These are phyloP conservation scores for Anolis apletophallus DNA, from an alignment of 2,797 vertebrate genomes.

Conservation along the genomic window DNA sequence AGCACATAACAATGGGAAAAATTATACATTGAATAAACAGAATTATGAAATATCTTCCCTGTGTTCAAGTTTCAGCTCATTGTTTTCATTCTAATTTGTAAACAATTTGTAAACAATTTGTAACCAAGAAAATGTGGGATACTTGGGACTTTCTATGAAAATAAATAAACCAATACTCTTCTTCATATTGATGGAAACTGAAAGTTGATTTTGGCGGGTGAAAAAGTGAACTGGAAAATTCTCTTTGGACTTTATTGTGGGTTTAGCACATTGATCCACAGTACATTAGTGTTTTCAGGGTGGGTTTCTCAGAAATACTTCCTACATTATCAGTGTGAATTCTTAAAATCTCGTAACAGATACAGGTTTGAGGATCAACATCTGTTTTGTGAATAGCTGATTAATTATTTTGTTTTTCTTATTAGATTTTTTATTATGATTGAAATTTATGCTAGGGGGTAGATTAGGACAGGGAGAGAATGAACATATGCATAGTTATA, in stretches of 20 bases:
- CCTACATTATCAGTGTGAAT: not conserved
- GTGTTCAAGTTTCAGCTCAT: not conserved
- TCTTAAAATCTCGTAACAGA: not conserved
- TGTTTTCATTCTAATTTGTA: slow-evolving; percentile 18
- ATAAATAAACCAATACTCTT: slow-evolving; percentile 15
- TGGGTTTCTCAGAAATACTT: not conserved
- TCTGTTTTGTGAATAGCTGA: not conserved
- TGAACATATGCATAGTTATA: not conserved
- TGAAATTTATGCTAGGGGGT: not conserved
- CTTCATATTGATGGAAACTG: slow-evolving; percentile 19
- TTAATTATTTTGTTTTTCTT: not conserved
- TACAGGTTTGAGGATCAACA: not conserved
- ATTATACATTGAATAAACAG: not conserved
- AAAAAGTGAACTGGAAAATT: not conserved
- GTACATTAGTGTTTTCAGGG: slow-evolving; percentile 13
- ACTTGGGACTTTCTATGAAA: fast-evolving
- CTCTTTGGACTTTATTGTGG: not conserved
- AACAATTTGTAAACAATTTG: too few relatives aligned
- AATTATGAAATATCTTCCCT: not conserved
- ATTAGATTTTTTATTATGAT: not conserved
- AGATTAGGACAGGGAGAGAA: not conserved
- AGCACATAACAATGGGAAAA: too few relatives aligned
- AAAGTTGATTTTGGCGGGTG: not conserved
- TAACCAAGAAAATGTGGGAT: not conserved
- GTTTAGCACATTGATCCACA: slow-evolving; percentile 16